Percentiles rank a stretch among this genome's conserved stretches.
Evolutionary conservation across 1,140 invertebrate species (phyloP).

Genomic region (Arctopsyche grandis): DNA sequence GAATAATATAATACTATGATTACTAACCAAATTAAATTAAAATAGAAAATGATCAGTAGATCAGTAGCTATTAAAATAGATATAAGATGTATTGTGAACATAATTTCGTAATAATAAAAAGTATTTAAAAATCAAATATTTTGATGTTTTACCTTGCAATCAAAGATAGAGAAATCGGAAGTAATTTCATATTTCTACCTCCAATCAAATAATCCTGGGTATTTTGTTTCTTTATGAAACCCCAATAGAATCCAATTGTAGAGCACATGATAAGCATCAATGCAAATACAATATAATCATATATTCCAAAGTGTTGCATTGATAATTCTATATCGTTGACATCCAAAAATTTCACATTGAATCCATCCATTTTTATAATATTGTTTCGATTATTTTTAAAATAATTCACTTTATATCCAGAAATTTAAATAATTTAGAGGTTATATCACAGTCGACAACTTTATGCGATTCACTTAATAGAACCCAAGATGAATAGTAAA

Average conservation of each 20-base stretch:
- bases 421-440: no score
- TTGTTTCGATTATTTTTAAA: not conserved
- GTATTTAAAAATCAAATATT: constrained; percentile 17
- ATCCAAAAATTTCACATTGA: constrained; percentile 53
- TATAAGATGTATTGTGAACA: no score
- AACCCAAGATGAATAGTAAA: no score
- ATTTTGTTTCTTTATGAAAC: constrained; percentile 75
- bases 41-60: no score
- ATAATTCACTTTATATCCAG: not conserved
- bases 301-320: constrained; percentile 73
- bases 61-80: no score
- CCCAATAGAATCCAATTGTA: constrained; percentile 82
- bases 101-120: not conserved
- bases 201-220: constrained; percentile 85
- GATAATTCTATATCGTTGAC: constrained; percentile 69
- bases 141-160: constrained; percentile 77
- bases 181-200: constrained; percentile 81
- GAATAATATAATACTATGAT: no score
- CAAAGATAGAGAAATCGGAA: constrained; percentile 84
- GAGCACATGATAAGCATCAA: constrained; percentile 78
- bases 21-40: no score
- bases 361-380: constrained; percentile 33
- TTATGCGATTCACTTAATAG: no score
- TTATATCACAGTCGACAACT: no score
- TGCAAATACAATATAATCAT: constrained; percentile 78